Conservation (phyloP, 1,140 invertebrate genomes). For the Leptinotarsa defecta region DNA sequence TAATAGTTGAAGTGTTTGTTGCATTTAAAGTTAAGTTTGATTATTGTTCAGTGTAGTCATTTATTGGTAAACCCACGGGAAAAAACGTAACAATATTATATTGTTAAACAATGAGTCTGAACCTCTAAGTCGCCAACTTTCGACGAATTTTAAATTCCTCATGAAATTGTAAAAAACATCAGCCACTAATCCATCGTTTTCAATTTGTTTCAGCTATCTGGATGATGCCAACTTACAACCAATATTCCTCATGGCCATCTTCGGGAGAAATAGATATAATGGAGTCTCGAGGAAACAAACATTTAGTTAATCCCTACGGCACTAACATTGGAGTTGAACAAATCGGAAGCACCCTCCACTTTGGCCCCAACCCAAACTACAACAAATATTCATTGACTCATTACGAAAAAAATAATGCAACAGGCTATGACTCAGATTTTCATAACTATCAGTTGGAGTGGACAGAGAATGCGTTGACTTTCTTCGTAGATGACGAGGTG, state of each 20-base stretch:
- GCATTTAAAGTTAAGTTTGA: no score
- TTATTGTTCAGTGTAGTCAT: no score
- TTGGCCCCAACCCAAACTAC: slow-evolving; percentile 62
- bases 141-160: background rate
- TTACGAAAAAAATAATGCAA: slow-evolving; percentile 55
- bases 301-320: slow-evolving; percentile 57
- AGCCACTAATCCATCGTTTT: background rate
- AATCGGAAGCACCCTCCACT: slow-evolving; percentile 66
- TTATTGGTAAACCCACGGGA: no score
- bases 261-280: slow-evolving; percentile 64
- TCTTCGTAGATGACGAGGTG: slow-evolving; percentile 39
- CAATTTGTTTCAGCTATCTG: slow-evolving; percentile 58
- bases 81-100: no score
- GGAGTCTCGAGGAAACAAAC: slow-evolving; percentile 65
- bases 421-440: slow-evolving; percentile 58
- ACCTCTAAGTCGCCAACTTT: no score
- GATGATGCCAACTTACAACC: slow-evolving; percentile 63
- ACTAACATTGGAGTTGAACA: slow-evolving; percentile 64
- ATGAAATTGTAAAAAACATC: background rate
- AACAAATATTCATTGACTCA: slow-evolving; percentile 62
- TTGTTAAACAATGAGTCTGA: no score
- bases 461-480: slow-evolving; percentile 52
- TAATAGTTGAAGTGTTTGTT: no score
- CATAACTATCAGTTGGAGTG: slow-evolving; percentile 61
- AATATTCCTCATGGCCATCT: slow-evolving; percentile 62